Evolutionary conservation across 2,888 invertebrate genomes (phyloP), one percentile per base, ranked within the genome.

Genomic region (Dyspetes luteomarginatus): DNA sequence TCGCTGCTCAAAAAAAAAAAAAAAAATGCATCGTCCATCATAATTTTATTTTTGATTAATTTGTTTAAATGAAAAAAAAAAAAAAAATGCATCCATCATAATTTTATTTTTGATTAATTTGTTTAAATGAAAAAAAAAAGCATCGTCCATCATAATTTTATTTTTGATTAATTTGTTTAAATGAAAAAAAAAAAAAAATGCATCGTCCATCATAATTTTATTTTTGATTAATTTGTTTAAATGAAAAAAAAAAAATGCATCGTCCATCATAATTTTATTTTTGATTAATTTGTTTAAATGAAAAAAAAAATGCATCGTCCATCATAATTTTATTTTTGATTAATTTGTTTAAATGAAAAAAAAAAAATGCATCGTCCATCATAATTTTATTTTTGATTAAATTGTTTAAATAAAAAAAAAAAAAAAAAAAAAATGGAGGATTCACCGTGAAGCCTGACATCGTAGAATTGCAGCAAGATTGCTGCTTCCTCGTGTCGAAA

Each of bases 381-480:
- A 12, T 36, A 1, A 36, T 36, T 36, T 12, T 5, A 5, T 36
- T 9, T 36, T 36, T 12, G 0, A 36, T 36, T 12, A 12, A 36
- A 12, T 36, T 2, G 36, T 36, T 36, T 36, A 3, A 9, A 36
- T 12, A 4, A 12, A 36, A 36, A 36, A 48, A 48, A 48, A 48
- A 15, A 15, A 19, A 60, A 55, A 19, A 17, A 2, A 4, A 45
- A 45, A 45, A 1, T 9, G 17, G 17, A 48, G 0, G 0, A 36
- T 65, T 60, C 87, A 92, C 91, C 91, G 88, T 12, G 91, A 89
- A 1, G 90, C 89, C 82, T 92, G 90, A 60, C 91, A 90, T 86
- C 96, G 92, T 30, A 96, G 90, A 65, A 96, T 92, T 2, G 96
- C 95, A 4, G 96, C 96, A 83, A 96, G 92, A 88, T 96, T 96